Conservation (phyloP, 2,888 invertebrate species). For the Lingula anatina region DNA sequence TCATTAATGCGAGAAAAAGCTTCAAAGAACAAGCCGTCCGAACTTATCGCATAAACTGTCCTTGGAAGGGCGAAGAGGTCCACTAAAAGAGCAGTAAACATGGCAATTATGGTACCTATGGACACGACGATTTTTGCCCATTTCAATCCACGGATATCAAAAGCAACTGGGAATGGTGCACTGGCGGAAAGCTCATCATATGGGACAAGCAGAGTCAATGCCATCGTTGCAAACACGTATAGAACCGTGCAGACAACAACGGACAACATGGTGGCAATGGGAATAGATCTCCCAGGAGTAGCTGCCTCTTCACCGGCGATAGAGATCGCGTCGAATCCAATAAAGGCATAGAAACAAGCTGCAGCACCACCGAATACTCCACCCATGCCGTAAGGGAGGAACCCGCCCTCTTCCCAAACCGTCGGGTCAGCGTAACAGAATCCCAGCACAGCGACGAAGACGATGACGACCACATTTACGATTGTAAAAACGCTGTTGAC, state of each 20-base stretch:
- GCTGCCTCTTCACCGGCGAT: conserved; percentile 52
- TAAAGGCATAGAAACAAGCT: conserved; percentile 52
- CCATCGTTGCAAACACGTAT: conserved; percentile 29
- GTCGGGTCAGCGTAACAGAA: conserved; percentile 73
- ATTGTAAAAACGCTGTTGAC: conserved; percentile 48
- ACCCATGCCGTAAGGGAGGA: conserved; percentile 34
- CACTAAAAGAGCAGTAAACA: conserved; percentile 58
- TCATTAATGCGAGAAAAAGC: conserved; percentile 64
- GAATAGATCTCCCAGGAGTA: conserved; percentile 46
- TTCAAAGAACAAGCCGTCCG: conserved; percentile 78
- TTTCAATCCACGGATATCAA: conserved; percentile 23
- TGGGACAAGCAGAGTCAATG: conserved; percentile 31
- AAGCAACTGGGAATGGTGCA: conserved; percentile 41
- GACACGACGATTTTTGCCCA: conserved; percentile 39
- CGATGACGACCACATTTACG: conserved; percentile 43
- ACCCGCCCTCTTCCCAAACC: conserved; percentile 64
- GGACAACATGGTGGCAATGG: conserved; percentile 42
- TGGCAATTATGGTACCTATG: conserved; percentile 35
- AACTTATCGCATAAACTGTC: conserved; percentile 85
- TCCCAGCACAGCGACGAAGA: conserved; percentile 59
- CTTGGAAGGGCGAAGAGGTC: conserved; percentile 79
- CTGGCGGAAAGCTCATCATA: conserved; percentile 27
- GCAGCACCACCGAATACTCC: conserved; percentile 51
- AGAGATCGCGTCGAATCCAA: conserved; percentile 51
- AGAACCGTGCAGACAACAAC: conserved; percentile 28